Evolutionary conservation across 2,113 vertebrate genomes (phyloP), one percentile per base, ranked within the genome.

Genomic region (Cisticola juncidis): DNA sequence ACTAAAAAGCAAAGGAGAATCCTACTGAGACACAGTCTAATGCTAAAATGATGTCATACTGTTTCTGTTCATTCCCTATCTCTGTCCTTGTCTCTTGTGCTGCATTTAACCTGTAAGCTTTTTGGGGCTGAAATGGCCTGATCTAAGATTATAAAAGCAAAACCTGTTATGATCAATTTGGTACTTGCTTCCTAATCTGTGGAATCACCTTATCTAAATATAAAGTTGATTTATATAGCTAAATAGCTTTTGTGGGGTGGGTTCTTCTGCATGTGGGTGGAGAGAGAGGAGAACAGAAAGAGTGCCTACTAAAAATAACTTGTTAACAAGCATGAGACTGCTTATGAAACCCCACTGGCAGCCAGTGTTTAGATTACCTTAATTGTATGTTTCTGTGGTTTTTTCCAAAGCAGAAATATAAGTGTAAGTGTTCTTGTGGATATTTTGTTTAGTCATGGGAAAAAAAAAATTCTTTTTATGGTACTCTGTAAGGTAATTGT

Each of bases 271-370:
- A 4, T 89, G 81, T 84, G 79, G 87, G 78, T 87, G 78, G 61
- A 73, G 71, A 88, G 86, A 91, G 24, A 86, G 57, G 28, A 68
- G 81, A 91, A 78, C 48, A 51, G 91, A 81, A 86, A 92, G 69
- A 91, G 61, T 51, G 36, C 28, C 44, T 94, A 29, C 95, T 95
- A 95, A 95, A 97, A 97, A 96, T 95, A 96, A 40, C 86, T 58
- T 86, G 62, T 80, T 92, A 88, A 90, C 15, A n/a, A 84, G 69
- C 44, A 88, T 80, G 90, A 90, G 85, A 74, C 56, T 90, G 82
- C 88, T 95, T 95, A 81, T 94, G 86, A 96, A 94, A 92, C 79
- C 28, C 25, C 64, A 60, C 88, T 36, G 20, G 74, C 91, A 94
- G 84, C 62, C 70, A 61, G 66, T 87, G 81, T 92, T 95, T 94